Percentiles rank a stretch among this genome's conserved stretches.
phyloP scores from a whole-genome alignment of 1,140 invertebrate genomes.

The Bombus breviceps region DNA sequence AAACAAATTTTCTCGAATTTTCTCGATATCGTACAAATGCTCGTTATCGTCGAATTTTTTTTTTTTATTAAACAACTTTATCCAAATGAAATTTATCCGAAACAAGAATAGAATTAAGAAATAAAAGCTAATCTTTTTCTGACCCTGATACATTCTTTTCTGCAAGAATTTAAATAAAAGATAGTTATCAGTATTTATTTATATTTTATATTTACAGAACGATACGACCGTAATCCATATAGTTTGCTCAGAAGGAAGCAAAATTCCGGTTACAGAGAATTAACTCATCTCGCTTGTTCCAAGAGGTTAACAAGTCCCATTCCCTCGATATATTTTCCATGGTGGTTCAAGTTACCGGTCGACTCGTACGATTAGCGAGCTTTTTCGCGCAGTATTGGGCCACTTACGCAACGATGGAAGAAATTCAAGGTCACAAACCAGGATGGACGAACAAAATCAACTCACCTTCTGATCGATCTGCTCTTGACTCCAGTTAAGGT shows the following conservation, averaged over 20 bases:
- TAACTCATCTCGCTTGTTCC: neutral
- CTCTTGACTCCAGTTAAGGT: conserved; percentile 76
- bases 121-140: neutral
- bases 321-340: neutral
- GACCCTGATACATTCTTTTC: neutral
- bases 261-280: neutral
- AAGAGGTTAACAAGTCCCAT: neutral
- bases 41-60: too few species aligned
- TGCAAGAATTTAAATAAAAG: neutral
- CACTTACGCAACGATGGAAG: conserved; percentile 51
- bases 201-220: neutral
- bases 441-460: conserved; percentile 6
- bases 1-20: neutral
- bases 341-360: conserved; percentile 9
- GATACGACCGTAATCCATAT: neutral
- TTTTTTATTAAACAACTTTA: too few species aligned
- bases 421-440: conserved; percentile 44
- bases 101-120: neutral
- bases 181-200: neutral
- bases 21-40: neutral
- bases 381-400: neutral
- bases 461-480: conserved; percentile 76
- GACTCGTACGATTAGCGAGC: neutral
- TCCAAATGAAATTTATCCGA: too few species aligned
- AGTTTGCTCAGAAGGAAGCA: neutral